A percentile compares a stretch with the other conserved stretches of the same genome.
These are phyloP conservation scores for Luidia sarsii DNA, from an alignment of 53 echinoderm and acorn worm species.

Conservation along the genomic window DNA sequence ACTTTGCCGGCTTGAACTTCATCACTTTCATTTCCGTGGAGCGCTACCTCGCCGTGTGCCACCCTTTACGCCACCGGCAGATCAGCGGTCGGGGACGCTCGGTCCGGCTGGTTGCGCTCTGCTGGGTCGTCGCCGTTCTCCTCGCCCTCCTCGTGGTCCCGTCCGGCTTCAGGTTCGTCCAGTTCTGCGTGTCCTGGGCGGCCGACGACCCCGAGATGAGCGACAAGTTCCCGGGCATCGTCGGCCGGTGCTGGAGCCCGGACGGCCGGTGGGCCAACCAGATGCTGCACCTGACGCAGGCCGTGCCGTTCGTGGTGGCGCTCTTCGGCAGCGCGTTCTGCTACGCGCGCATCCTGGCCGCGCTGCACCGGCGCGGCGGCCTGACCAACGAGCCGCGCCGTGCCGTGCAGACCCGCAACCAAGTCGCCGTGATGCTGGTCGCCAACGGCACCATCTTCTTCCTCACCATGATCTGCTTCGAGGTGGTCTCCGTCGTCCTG, in stretches of 20 bases:
- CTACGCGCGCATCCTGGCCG: slow-evolving; percentile 41
- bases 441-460: slow-evolving; percentile 44
- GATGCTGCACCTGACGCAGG: slow-evolving; percentile 28
- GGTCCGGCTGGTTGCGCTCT: not conserved
- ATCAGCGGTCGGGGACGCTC: slow-evolving; percentile 22
- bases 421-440: slow-evolving; percentile 41
- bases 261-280: slow-evolving; percentile 6
- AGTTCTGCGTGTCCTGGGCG: slow-evolving; percentile 29
- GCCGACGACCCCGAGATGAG: slow-evolving; percentile 1
- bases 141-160: slow-evolving; percentile 11
- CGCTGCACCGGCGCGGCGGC: slow-evolving; percentile 37
- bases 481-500: slow-evolving; percentile 17
- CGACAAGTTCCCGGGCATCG: slow-evolving; percentile 4
- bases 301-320: slow-evolving; percentile 41
- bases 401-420: slow-evolving; percentile 30
- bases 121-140: slow-evolving; percentile 24
- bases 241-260: not conserved
- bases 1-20: slow-evolving; percentile 27
- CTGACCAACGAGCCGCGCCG: slow-evolving; percentile 16
- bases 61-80: slow-evolving; percentile 39
- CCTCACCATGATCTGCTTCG: slow-evolving; percentile 19
- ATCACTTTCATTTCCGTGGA: slow-evolving; percentile 45
- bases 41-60: slow-evolving; percentile 45
- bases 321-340: slow-evolving; percentile 39
- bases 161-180: not conserved